These are phyloP conservation scores for Electrona antarctica DNA, from an alignment of 2,113 vertebrate genomes.

Conservation along the genomic window DNA sequence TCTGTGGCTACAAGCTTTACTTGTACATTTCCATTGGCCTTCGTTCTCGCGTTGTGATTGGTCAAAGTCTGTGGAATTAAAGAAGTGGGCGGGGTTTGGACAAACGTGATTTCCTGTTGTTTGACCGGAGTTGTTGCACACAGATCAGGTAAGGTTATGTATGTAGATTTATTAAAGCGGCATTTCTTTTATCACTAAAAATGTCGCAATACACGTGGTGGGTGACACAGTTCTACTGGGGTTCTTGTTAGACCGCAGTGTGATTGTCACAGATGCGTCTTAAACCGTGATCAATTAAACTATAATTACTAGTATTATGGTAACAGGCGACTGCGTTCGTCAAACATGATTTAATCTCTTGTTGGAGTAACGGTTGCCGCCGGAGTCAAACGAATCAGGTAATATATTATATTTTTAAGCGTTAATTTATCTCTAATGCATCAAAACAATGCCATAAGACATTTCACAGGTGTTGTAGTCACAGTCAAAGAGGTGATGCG, in stretches of 20 bases:
- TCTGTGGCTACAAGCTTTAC: fast-evolving
- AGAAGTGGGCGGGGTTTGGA: constrained; percentile 46
- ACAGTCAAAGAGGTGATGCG: too few species aligned
- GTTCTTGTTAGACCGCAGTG: neutral
- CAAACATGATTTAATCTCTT: too few species aligned
- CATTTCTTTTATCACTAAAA: neutral
- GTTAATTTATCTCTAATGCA: too few species aligned
- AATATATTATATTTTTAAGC: too few species aligned
- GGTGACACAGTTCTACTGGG: neutral
- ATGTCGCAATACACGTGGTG: neutral
- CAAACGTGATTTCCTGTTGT: constrained; percentile 57
- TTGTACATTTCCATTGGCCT: constrained; percentile 41
- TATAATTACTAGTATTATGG: neutral
- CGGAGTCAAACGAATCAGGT: too few species aligned
- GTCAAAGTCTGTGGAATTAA: constrained; percentile 16
- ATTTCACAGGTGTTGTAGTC: too few species aligned
- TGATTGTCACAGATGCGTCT: neutral
- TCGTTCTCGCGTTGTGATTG: constrained; percentile 47
- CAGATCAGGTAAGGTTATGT: constrained; percentile 68
- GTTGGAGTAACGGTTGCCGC: too few species aligned
- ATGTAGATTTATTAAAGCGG: neutral
- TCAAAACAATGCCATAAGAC: too few species aligned
- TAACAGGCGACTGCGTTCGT: neutral
- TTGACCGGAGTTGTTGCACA: constrained; percentile 56
- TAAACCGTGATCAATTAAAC: too few species aligned